These are phyloP conservation scores for Ceratoteleas bidentatus DNA, from an alignment of 1,140 invertebrate species.

Conservation along the genomic window DNA sequence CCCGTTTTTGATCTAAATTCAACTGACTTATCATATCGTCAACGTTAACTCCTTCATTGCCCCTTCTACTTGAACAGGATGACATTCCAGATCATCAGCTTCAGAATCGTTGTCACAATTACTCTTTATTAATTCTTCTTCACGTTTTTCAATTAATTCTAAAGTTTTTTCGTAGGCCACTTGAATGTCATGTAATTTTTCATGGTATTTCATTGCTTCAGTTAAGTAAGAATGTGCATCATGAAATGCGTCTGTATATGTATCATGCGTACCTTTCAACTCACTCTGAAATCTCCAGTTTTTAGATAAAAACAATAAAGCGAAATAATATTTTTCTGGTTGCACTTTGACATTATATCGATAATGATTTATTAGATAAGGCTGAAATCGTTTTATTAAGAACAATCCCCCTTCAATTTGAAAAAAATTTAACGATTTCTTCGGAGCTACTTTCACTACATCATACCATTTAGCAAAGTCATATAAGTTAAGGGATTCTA, in stretches of 20 bases:
- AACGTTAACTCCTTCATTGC: conserved; percentile 64
- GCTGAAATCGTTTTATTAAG: neutral
- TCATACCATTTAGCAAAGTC: conserved; percentile 11
- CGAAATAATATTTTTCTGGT: conserved; percentile 67
- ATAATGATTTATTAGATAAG: conserved; percentile 60
- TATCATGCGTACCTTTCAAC: conserved; percentile 5
- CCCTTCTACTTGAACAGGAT: conserved; percentile 45
- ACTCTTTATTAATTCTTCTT: conserved; percentile 22
- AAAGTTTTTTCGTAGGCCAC: conserved; percentile 37
- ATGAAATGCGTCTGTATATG: conserved; percentile 63
- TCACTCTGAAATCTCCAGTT: conserved; percentile 51
- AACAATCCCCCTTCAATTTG: neutral
- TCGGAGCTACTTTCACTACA: neutral
- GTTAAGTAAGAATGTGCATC: conserved; percentile 19
- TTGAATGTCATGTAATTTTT: conserved; percentile 54
- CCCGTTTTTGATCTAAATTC: conserved; percentile 59
- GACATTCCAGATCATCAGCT: conserved; percentile 11
- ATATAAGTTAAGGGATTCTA: conserved; percentile 1
- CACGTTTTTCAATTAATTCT: conserved; percentile 47
- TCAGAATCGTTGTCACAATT: conserved; percentile 16
- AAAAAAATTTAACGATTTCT: neutral
- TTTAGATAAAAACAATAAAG: conserved; percentile 66
- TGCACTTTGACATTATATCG: conserved; percentile 46
- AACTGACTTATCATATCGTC: conserved; percentile 55
- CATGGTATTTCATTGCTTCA: conserved; percentile 64